Evolutionary conservation across 2,888 invertebrate genomes (phyloP), one percentile per base, ranked within the genome.

Genomic region (Galerucella nymphaeae): DNA sequence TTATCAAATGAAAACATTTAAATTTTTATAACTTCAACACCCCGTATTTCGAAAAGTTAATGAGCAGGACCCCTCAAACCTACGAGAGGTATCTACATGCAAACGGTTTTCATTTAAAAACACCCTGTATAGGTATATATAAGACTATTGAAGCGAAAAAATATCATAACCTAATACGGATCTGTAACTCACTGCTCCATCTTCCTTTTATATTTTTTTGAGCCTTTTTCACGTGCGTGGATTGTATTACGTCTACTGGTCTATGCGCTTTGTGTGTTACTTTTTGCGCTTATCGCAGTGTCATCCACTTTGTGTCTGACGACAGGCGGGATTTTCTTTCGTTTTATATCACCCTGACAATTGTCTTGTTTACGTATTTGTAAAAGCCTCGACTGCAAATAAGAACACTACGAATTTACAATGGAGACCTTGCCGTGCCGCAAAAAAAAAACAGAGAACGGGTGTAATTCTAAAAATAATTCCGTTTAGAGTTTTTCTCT

Each of bases 361-460:
- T 70, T 64, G 70, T 58, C 65, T 65, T 65, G 70, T 70, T 70
- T 70, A 65, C 70, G 70, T 70, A 70, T 53, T 70, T 64, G 70
- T 70, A 59, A 70, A 65, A 58, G 64, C 65, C 65, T 70, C 38
- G 45, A 16, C 57, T 23, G 64, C 58, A 65, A 70, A 64, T 70
- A 70, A 70, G 67, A 50, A 67, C 61, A 48, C 59, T 50, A 50
- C 20, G 67, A 67, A 67, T 67, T 59, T 61, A 67, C 67, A 67
- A 67, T 67, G 59, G 50, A 50, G 67, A 59, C 23, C 59, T 58
- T 61, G 23, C 30, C 30, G 42, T 61, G 30, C 41, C 42, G 53
- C 18, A 53, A 16, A 45, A n/a, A 62, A 59, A 59, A 45, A n/a
- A 62, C 41, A 59, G 30, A 59, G 30, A 18, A 9, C 16, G 13